Percentiles rank a stretch among this genome's conserved stretches.
phyloP scores from a whole-genome alignment of 2,797 vertebrate genomes.

The Neostethus bicornis region DNA sequence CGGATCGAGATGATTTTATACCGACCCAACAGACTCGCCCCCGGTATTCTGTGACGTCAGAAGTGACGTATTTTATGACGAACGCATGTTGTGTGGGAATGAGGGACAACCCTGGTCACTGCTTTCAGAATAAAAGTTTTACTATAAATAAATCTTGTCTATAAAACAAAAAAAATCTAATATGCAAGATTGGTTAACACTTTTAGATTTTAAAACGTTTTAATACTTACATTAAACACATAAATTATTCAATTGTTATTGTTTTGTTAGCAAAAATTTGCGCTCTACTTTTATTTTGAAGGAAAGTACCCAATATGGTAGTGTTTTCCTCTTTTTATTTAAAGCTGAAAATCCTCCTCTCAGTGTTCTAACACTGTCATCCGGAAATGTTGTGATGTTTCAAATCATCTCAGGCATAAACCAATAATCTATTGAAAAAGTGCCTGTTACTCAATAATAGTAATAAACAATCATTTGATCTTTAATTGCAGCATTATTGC shows the following conservation, averaged over 20 bases:
- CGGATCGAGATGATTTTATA: slow-evolving; percentile 62
- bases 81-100: slow-evolving; percentile 68
- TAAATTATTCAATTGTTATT: no score
- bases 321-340: slow-evolving; percentile 79
- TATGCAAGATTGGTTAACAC: fast-evolving
- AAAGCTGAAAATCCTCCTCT: slow-evolving; percentile 63
- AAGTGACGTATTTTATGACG: slow-evolving; percentile 74
- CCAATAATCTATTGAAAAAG: slow-evolving; percentile 38
- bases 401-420: slow-evolving; percentile 39
- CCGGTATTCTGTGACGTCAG: slow-evolving; percentile 72
- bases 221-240: fast-evolving
- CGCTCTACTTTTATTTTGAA: no score
- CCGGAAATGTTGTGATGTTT: slow-evolving; percentile 77
- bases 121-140: slow-evolving; percentile 72
- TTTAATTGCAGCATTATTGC: no score
- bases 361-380: slow-evolving; percentile 56
- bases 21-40: slow-evolving; percentile 49
- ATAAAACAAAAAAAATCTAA: fast-evolving
- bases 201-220: fast-evolving
- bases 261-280: no score
- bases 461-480: background rate
- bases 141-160: fast-evolving
- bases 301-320: slow-evolving; percentile 76
- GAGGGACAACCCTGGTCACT: slow-evolving; percentile 61
- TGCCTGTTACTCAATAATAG: slow-evolving; percentile 8